Evolutionary conservation across 2,888 invertebrate species (phyloP), one percentile per base, ranked within the genome.

Genomic region (Nemotelus pantherinus): DNA sequence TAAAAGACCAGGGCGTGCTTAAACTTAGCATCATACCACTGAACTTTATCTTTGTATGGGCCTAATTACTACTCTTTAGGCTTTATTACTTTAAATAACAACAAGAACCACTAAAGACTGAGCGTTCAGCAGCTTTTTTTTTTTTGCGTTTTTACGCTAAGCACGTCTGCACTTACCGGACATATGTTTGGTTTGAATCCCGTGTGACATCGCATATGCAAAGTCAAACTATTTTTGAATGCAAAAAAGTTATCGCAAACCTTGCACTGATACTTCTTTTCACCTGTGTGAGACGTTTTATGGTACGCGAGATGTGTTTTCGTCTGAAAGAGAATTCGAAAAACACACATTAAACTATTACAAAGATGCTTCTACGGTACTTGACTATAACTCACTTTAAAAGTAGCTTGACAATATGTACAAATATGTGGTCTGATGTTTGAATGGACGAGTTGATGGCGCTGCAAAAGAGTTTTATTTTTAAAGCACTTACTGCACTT

Each of bases 391-490:
- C 44, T 25, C 63, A 78, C 77, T 81, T 84, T 83, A 81, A 83
- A 84, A 2, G 71, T 72, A 2, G 82, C 81, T 4, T 84, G 84
- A 79, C 91, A 89, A 39, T 90, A 88, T 84, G 89, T 89, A 85
- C 93, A 94, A 67, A 87, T 84, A 82, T 89, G 92, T 0, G 91
- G 92, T 55, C 93, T 87, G 55, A 89, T 89, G 72, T 92, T 89
- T 81, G 93, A 90, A 90, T 98, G 92, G 81, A 95, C 91, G 81
- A 94, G 84, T 88, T 96, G 91, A 89, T 98, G 94, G 80, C 93
- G 89, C 84, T 92, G 90, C 80, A 95, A 87, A 75, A 94, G 87
- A 83, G 93, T 93, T 80, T 91, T 92, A 84, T 93, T 93, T 81
- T 92, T 91, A 87, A 95, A 95, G 77, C 89, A 88, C 85, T 93